Evolutionary conservation across 2,113 vertebrate genomes (phyloP).

Genomic region (Carettochelys insculpta): DNA sequence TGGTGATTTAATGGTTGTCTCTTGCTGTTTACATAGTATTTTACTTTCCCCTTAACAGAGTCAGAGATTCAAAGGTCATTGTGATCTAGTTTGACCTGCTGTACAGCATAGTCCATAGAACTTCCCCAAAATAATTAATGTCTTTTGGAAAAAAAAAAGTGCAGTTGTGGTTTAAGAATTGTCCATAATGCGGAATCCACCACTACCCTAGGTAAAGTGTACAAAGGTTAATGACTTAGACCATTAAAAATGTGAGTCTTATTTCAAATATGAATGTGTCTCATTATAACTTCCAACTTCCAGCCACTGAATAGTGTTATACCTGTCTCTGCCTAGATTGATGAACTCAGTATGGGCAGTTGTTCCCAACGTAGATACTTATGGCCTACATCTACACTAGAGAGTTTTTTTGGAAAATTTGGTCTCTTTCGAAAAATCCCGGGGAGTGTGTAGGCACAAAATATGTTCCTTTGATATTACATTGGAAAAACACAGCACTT

Average conservation of each 20-base stretch:
- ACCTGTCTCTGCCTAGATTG: neutral
- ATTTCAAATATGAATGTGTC: neutral
- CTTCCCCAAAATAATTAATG: neutral
- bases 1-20: neutral
- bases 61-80: neutral
- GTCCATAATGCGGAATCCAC: neutral
- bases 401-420: too few species aligned
- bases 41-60: neutral
- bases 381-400: too few species aligned
- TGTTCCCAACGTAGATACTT: too few species aligned
- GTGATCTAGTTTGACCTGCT: neutral
- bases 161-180: neutral
- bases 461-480: too few species aligned
- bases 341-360: too few species aligned
- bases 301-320: neutral
- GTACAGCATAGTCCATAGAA: neutral
- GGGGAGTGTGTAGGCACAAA: too few species aligned
- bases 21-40: slow-evolving; percentile 7
- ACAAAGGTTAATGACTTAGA: neutral
- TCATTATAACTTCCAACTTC: neutral
- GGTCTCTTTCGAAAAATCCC: too few species aligned
- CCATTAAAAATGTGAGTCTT: neutral
- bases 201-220: neutral
- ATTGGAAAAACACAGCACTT: too few species aligned
- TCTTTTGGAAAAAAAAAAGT: neutral